Evolutionary conservation across 2,113 vertebrate species (phyloP).

Genomic region (Ondatra zibethicus): DNA sequence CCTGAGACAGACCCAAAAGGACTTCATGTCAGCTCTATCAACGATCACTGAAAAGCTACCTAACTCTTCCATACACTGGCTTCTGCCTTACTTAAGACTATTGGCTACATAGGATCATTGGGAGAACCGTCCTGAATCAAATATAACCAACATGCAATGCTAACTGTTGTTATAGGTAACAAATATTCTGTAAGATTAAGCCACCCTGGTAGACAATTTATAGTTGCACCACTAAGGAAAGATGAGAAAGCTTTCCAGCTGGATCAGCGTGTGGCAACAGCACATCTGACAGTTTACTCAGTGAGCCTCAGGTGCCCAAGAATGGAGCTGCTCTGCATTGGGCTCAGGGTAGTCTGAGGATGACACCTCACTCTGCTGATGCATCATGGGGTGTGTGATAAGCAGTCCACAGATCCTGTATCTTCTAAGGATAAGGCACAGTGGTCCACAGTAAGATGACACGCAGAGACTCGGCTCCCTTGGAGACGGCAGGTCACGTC

Average conservation of each 20-base stretch:
- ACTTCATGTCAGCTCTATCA: background rate
- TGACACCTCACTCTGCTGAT: background rate
- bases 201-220: background rate
- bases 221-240: background rate
- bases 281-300: background rate
- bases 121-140: background rate
- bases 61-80: background rate
- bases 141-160: background rate
- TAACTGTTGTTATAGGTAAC: background rate
- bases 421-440: background rate
- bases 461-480: background rate
- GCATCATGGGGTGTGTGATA: background rate
- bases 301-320: background rate
- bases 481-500: background rate
- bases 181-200: background rate
- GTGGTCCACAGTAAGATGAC: background rate
- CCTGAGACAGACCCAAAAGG: background rate
- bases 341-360: background rate
- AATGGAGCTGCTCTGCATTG: background rate
- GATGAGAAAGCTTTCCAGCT: background rate
- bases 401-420: background rate
- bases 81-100: conserved; percentile 8
- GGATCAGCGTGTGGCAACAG: background rate
- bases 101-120: background rate
- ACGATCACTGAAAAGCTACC: background rate